Evolutionary conservation across 2,797 vertebrate genomes (phyloP), one percentile per base, ranked within the genome.

Genomic region (Coilia nasus): DNA sequence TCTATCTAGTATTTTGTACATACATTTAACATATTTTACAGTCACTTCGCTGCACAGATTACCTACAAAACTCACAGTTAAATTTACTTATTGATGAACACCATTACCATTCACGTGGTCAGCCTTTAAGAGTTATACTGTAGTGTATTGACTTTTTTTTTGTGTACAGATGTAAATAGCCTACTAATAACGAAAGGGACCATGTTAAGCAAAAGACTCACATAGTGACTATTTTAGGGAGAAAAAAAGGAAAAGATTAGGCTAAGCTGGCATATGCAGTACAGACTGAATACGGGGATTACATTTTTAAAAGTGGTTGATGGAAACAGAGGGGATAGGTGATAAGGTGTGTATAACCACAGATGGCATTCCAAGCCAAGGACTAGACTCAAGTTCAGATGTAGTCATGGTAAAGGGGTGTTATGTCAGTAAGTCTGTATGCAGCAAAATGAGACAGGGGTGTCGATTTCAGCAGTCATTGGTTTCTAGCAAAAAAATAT

Each of bases 1-100:
- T 31, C 71, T 44, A 41, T 78, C 86, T 93, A 93, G 93, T 93
- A 93, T 94, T 89, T 90, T 81, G 84, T 88, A 85, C 87, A 82
- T 90, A 89, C 85, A 83, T 88, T 89, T 67, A 82, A 81, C 60
- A 0, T 83, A 86, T 84, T 54, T 86, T 86, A 54, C 89, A 71
- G 31, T 78, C 31, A 78, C 35, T 35, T 75, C 44, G 71, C 71
- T 78, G 71, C 71, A 78, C 31, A 78, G 71, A 44, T 78, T 41
- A 78, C 35, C 35, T 25, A 78, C 17, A 10, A 25, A 44, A 78
- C 0, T 78, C 19, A 41, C 71, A 78, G 41, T 41, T 78, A 44
- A 78, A 44, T 19, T 19, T 78, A 78, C 71, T 21, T 44, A 44
- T 78, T 78, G 41, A 44, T 11, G 44, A 78, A n/a, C 15, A n/a